A percentile compares a stretch with the other conserved stretches of the same genome.
phyloP scores from a whole-genome alignment of 2,888 invertebrate species.

The Catocala sponsa region DNA sequence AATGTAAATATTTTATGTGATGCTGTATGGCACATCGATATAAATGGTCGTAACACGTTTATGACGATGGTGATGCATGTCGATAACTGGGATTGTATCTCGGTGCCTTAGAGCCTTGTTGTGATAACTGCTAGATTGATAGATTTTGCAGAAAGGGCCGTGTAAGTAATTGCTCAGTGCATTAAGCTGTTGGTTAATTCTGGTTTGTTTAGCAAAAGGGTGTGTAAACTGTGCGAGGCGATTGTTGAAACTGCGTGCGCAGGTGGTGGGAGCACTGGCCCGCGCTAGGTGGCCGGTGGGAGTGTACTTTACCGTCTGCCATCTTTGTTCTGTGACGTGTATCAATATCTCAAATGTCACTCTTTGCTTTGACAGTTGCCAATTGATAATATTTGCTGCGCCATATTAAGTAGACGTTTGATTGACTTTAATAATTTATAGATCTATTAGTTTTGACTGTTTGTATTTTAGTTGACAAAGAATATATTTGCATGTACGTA shows the following conservation, averaged over 20 bases:
- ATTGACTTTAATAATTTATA: conserved; percentile 40
- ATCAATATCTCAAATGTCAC: conserved; percentile 41
- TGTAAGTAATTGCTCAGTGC: conserved; percentile 37
- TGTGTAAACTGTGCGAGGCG: conserved; percentile 10
- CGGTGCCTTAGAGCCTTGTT: conserved; percentile 48
- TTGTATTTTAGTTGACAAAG: conserved; percentile 4
- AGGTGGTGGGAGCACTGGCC: conserved; percentile 18
- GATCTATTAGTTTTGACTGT: conserved; percentile 17
- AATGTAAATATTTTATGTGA: conserved; percentile 40
- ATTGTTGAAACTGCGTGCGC: conserved; percentile 2
- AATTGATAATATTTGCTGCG: conserved; percentile 38
- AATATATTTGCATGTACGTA: neutral
- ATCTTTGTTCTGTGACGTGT: conserved; percentile 15
- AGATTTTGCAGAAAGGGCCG: conserved; percentile 58
- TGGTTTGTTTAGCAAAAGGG: conserved; percentile 34
- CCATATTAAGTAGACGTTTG: conserved; percentile 46
- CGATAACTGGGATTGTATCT: conserved; percentile 61
- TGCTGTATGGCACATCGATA: conserved; percentile 47
- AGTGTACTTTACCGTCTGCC: conserved; percentile 13
- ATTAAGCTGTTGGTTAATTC: conserved; percentile 46
- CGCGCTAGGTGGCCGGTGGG: conserved; percentile 19
- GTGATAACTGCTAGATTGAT: conserved; percentile 60
- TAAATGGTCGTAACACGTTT: conserved; percentile 62
- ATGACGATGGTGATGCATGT: conserved; percentile 58
- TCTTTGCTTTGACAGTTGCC: conserved; percentile 35